These are phyloP conservation scores for Drosophila ezoana DNA, from an alignment of 2,888 invertebrate species.

Conservation along the genomic window DNA sequence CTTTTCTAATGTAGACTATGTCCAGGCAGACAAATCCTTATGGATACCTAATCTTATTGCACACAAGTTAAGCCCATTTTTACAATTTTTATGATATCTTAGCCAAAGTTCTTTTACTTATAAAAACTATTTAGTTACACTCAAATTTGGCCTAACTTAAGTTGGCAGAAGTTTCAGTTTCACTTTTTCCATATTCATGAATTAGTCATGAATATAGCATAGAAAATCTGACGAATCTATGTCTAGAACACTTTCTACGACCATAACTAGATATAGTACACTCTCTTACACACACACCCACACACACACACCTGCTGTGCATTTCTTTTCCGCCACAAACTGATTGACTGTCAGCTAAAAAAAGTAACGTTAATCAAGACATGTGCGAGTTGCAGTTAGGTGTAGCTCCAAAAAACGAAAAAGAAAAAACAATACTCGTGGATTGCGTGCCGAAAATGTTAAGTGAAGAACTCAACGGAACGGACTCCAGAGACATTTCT, in stretches of 20 bases:
- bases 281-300: too few relatives aligned
- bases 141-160: background rate
- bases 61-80: too few relatives aligned
- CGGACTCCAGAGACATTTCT: constrained; percentile 31
- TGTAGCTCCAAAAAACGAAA: constrained; percentile 12
- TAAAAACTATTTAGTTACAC: too few relatives aligned
- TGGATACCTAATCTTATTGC: too few relatives aligned
- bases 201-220: constrained; percentile 2
- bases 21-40: too few relatives aligned
- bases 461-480: constrained; percentile 36
- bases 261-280: constrained; percentile 32
- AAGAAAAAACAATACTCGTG: constrained; percentile 1
- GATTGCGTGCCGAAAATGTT: constrained; percentile 45
- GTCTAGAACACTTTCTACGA: constrained; percentile 72
- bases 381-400: constrained; percentile 26
- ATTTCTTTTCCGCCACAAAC: constrained; percentile 18
- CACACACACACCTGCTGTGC: constrained; percentile 3
- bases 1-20: background rate
- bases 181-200: constrained; percentile 38
- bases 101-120: too few relatives aligned
- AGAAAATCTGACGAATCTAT: constrained; percentile 3
- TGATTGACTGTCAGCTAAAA: constrained; percentile 17
- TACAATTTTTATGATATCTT: too few relatives aligned
- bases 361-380: constrained; percentile 49
- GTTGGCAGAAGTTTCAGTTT: constrained; percentile 33